Conservation (phyloP, 2,113 vertebrate genomes). For the Nothobranchius kuhntae region DNA sequence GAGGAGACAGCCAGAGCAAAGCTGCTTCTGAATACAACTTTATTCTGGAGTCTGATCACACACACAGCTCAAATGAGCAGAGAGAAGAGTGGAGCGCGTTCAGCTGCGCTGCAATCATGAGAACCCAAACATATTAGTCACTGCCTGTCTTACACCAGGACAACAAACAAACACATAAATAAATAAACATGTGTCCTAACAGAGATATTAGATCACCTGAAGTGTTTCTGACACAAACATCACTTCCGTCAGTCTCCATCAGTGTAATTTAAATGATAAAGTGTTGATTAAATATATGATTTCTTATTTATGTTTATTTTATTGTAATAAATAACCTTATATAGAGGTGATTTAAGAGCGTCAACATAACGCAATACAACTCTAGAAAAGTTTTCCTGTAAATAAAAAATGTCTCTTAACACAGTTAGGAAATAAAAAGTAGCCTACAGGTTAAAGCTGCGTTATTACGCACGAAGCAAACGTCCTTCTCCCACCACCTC, state of each 20-base stretch:
- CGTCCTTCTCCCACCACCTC: slow-evolving; percentile 11
- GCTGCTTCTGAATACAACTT: slow-evolving; percentile 20
- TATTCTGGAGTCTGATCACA: slow-evolving; percentile 65
- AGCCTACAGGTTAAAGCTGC: not conserved
- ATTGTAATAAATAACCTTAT: too few species aligned
- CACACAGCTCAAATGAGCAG: slow-evolving; percentile 39
- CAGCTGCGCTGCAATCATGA: slow-evolving; percentile 7
- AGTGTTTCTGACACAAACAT: too few species aligned
- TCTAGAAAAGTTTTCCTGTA: too few species aligned
- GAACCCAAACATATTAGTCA: not conserved
- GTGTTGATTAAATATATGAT: too few species aligned
- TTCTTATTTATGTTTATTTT: too few species aligned
- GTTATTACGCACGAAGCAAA: slow-evolving; percentile 18
- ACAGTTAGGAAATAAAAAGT: slow-evolving; percentile 4
- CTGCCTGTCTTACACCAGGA: not conserved
- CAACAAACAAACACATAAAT: too few species aligned
- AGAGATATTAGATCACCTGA: too few species aligned
- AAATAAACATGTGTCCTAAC: too few species aligned
- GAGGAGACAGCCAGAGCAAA: slow-evolving; percentile 2
- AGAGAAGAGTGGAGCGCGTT: slow-evolving; percentile 7
- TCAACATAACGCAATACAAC: too few species aligned
- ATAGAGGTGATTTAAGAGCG: too few species aligned
- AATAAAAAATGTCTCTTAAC: not conserved
- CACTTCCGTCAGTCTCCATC: too few species aligned
- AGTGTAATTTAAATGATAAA: too few species aligned